phyloP scores from a whole-genome alignment of 2,888 invertebrate genomes.

The Biston stratarius region DNA sequence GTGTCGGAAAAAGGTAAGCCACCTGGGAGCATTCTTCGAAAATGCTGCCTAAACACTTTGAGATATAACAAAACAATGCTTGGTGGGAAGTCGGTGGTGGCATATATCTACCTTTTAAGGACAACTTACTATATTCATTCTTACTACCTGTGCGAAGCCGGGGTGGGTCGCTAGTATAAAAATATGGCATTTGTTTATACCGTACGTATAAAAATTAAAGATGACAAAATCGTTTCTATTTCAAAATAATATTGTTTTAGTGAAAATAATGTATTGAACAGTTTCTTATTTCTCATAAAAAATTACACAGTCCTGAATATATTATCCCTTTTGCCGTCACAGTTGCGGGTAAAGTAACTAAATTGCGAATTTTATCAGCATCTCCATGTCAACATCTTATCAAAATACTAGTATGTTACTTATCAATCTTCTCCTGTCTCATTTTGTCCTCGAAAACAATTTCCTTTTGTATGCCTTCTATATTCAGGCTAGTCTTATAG shows the following conservation, averaged over 20 bases:
- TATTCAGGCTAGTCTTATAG: not conserved
- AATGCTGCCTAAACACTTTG: too few species aligned
- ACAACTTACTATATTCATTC: too few species aligned
- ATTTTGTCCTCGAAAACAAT: constrained; percentile 1
- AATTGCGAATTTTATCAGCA: constrained; percentile 5
- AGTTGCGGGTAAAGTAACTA: not conserved
- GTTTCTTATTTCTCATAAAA: not conserved
- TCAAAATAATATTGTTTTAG: not conserved
- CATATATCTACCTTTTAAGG: too few species aligned
- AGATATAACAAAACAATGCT: too few species aligned
- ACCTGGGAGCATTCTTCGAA: too few species aligned
- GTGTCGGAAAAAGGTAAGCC: too few species aligned
- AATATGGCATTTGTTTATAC: too few species aligned
- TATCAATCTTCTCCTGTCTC: constrained; percentile 1
- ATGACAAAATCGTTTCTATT: too few species aligned
- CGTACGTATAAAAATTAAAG: too few species aligned
- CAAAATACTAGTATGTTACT: not conserved
- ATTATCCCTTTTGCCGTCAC: not conserved
- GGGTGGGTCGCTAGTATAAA: too few species aligned
- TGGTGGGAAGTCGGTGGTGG: too few species aligned
- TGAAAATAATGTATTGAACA: not conserved
- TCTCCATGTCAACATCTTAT: constrained; percentile 13
- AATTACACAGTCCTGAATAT: not conserved
- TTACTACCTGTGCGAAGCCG: too few species aligned
- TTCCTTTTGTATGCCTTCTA: not conserved